phyloP scores from a whole-genome alignment of 2,888 invertebrate genomes.

The Eupithecia centaureata region DNA sequence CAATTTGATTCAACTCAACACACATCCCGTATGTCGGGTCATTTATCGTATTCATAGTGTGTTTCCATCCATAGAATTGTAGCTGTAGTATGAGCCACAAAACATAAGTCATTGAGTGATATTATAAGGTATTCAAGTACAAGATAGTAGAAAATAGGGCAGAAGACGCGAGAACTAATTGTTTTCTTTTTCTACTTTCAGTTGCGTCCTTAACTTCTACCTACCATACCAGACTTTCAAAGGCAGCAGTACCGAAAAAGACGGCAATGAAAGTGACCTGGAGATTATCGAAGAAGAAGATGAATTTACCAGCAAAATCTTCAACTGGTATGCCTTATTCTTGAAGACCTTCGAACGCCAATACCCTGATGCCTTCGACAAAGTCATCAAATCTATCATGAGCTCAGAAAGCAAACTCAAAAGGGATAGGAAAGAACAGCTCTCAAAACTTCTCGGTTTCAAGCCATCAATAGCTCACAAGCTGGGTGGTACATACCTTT shows the following conservation, averaged over 20 bases:
- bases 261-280: slow-evolving; percentile 72
- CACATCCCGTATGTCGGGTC: no score
- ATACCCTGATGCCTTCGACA: slow-evolving; percentile 89
- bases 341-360: slow-evolving; percentile 86
- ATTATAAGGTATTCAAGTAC: neutral
- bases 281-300: slow-evolving; percentile 75
- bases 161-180: neutral
- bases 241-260: slow-evolving; percentile 38
- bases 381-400: slow-evolving; percentile 85
- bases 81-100: no score
- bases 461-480: slow-evolving; percentile 82
- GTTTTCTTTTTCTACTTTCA: slow-evolving; percentile 52
- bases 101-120: neutral
- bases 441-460: slow-evolving; percentile 79
- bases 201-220: slow-evolving; percentile 76
- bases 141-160: neutral
- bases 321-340: slow-evolving; percentile 82
- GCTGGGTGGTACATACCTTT: slow-evolving; percentile 81
- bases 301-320: slow-evolving; percentile 63
- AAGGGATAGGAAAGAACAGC: slow-evolving; percentile 58
- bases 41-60: no score
- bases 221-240: slow-evolving; percentile 33
- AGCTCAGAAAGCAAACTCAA: slow-evolving; percentile 63
- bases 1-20: no score
- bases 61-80: no score